Conservation (phyloP, 2,888 invertebrate genomes). For the Drosophila fungiperda region DNA sequence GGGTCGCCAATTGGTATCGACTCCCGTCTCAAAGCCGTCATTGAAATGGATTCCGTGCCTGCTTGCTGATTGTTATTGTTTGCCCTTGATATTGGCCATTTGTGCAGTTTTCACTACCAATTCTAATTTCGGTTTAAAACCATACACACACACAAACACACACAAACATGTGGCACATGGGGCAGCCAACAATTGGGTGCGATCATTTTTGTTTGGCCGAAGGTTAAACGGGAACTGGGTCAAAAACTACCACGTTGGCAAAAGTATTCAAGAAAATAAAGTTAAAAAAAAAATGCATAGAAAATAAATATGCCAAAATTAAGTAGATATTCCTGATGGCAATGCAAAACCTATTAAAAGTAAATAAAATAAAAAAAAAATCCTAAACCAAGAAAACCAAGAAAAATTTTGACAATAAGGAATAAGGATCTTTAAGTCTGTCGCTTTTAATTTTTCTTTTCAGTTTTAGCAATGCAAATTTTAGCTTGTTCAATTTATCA, state of each 20-base stretch:
- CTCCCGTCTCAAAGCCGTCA: conserved; percentile 1
- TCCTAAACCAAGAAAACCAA: not conserved
- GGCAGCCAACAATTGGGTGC: conserved; percentile 9
- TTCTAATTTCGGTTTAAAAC: conserved; percentile 54
- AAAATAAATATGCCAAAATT: not conserved
- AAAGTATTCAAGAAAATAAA: not conserved
- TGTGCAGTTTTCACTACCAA: conserved; percentile 34
- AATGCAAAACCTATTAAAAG: not conserved
- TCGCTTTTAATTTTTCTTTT: not conserved
- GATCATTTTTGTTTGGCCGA: conserved; percentile 8
- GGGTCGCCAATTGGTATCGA: conserved; percentile 21
- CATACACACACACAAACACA: not conserved
- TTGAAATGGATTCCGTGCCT: conserved; percentile 26
- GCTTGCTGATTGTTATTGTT: conserved; percentile 41
- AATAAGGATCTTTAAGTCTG: too few species aligned
- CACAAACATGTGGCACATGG: not conserved
- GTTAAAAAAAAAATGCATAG: not conserved
- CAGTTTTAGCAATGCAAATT: not conserved
- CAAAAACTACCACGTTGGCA: conserved; percentile 3
- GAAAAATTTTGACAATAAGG: too few species aligned
- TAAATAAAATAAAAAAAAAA: not conserved
- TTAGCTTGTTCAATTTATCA: not conserved
- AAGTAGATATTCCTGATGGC: not conserved
- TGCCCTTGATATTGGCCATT: conserved; percentile 59
- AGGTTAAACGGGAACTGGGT: conserved; percentile 53